Conservation (phyloP, 2,113 vertebrate genomes). For the Forbesichthys papilliferus region DNA sequence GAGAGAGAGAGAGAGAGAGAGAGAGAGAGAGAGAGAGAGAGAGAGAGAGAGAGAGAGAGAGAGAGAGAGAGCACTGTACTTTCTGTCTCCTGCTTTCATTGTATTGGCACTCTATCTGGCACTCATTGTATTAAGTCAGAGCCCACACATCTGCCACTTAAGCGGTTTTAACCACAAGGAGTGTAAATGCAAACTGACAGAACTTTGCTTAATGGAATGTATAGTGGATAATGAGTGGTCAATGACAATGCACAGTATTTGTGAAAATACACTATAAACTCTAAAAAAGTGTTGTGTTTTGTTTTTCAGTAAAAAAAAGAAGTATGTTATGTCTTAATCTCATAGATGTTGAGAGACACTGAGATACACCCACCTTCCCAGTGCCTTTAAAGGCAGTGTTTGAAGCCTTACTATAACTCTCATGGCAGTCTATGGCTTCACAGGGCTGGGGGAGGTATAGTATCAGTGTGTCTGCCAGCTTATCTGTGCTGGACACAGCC, state of each 20-base stretch:
- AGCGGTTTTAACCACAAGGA: constrained; percentile 27
- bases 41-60: not conserved
- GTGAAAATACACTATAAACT: not conserved
- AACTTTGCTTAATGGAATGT: constrained; percentile 18
- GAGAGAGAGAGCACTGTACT: not conserved
- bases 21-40: too few relatives aligned
- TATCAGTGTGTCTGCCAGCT: constrained; percentile 45
- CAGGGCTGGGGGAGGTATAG: constrained; percentile 11
- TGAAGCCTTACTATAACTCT: constrained; percentile 14
- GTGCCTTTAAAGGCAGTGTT: not conserved
- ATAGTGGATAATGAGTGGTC: constrained; percentile 30
- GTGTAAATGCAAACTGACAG: constrained; percentile 31
- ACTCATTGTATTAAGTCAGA: constrained; percentile 38
- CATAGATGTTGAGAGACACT: not conserved
- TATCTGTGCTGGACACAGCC: constrained; percentile 51
- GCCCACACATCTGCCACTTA: constrained; percentile 44
- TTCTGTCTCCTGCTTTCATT: constrained; percentile 13
- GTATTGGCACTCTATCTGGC: constrained; percentile 31
- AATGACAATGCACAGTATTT: constrained; percentile 1
- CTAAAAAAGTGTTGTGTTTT: too few relatives aligned
- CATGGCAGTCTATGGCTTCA: constrained; percentile 17
- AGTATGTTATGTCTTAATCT: not conserved
- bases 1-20: not conserved
- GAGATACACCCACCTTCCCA: not conserved
- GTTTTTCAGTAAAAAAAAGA: too few relatives aligned